phyloP scores from a whole-genome alignment of 2,888 invertebrate genomes.

The Lepidocyrtoides sp. region DNA sequence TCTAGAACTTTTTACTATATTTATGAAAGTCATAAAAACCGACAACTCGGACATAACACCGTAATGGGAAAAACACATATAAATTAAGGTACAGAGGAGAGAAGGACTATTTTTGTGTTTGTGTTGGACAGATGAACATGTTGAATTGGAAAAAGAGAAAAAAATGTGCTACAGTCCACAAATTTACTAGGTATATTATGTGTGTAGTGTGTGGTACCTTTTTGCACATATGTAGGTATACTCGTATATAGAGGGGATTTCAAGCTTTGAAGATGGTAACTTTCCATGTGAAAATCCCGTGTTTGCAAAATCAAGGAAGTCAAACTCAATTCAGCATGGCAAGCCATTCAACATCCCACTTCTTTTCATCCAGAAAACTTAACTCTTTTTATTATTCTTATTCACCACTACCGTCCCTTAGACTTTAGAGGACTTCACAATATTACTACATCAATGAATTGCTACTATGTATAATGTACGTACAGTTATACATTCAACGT shows the following conservation, averaged over 20 bases:
- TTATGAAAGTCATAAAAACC: constrained; percentile 54
- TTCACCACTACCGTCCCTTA: background rate
- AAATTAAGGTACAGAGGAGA: background rate
- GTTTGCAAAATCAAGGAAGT: constrained; percentile 26
- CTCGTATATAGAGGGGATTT: too few species aligned
- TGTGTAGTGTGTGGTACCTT: too few species aligned
- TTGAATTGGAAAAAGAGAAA: constrained; percentile 7
- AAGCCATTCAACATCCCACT: background rate
- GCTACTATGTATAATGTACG: too few species aligned
- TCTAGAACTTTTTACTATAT: constrained; percentile 29
- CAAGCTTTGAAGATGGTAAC: constrained; percentile 9
- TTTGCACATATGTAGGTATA: too few species aligned
- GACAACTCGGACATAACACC: constrained; percentile 36
- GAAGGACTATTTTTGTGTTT: background rate
- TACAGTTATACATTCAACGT: background rate
- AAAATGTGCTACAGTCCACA: too few species aligned
- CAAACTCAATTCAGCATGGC: background rate
- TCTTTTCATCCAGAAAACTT: constrained; percentile 5
- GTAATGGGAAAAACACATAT: constrained; percentile 19
- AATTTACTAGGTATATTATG: too few species aligned
- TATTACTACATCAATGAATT: background rate
- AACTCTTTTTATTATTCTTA: constrained; percentile 3
- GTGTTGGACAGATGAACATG: constrained; percentile 12
- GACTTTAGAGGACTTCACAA: background rate
- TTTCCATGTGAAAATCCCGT: background rate